Evolutionary conservation across 2,113 vertebrate genomes (phyloP).

Genomic region (Psittacula cyanocephala): DNA sequence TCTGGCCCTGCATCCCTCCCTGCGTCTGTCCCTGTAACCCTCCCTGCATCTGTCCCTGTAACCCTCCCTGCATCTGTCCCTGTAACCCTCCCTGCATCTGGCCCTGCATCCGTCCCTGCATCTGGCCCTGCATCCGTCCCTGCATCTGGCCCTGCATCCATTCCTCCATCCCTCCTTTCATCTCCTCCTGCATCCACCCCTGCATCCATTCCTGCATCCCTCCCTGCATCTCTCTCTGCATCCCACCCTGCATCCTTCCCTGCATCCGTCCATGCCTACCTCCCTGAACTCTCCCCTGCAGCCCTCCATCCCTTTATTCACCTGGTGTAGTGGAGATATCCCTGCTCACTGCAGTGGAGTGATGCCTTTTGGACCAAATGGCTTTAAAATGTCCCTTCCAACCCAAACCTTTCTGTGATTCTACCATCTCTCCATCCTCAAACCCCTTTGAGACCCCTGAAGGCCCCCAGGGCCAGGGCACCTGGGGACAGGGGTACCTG

Average conservation of each 20-base stretch:
- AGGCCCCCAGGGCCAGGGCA: no score
- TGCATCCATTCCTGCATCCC: not conserved
- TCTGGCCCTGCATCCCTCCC: not conserved
- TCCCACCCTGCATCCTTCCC: not conserved
- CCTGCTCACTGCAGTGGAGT: not conserved
- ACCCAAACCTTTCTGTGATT: no score
- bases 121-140: not conserved
- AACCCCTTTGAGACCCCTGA: fast-evolving
- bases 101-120: fast-evolving
- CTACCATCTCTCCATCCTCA: not conserved
- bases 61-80: not conserved
- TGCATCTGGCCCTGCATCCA: not conserved
- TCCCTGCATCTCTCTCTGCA: not conserved
- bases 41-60: not conserved
- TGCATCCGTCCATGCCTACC: not conserved
- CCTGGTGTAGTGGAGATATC: not conserved
- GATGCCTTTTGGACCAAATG: not conserved
- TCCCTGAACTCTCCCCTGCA: not conserved
- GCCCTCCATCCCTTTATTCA: not conserved
- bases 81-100: not conserved
- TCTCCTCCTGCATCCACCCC: not conserved
- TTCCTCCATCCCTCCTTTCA: not conserved
- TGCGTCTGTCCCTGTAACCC: not conserved
- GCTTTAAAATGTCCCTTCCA: not conserved
- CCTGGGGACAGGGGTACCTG: no score